Conservation (phyloP, 2,113 vertebrate genomes). For the Hepsetus odoe region DNA sequence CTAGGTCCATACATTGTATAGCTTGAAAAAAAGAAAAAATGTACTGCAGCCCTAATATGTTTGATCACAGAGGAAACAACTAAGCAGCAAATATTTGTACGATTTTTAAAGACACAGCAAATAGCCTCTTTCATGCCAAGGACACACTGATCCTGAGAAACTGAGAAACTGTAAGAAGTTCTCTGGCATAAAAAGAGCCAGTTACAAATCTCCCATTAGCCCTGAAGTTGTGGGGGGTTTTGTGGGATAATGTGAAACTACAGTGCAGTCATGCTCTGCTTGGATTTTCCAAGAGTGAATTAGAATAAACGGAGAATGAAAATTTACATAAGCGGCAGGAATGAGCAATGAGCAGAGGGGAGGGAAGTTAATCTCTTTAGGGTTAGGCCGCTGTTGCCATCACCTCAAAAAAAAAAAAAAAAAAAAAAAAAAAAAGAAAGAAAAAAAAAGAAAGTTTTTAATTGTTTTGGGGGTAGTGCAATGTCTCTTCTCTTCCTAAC, state of each 20-base stretch:
- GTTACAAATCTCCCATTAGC: conserved; percentile 13
- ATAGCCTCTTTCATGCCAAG: conserved; percentile 19
- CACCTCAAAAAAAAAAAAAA: background rate
- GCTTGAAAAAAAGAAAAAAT: background rate
- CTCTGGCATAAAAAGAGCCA: conserved; percentile 11
- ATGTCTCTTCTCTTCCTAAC: conserved; percentile 4
- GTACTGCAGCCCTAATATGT: background rate
- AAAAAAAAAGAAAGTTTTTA: background rate
- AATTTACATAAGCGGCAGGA: conserved; percentile 26
- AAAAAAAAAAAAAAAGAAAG: background rate
- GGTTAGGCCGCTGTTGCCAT: background rate
- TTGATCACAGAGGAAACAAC: background rate
- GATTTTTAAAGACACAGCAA: background rate
- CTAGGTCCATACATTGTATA: too few relatives aligned
- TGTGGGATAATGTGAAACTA: conserved; percentile 20
- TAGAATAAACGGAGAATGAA: background rate
- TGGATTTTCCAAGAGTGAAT: conserved; percentile 1
- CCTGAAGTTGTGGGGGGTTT: conserved; percentile 9
- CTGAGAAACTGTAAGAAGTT: conserved; percentile 4
- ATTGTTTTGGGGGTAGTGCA: conserved; percentile 27
- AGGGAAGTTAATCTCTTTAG: conserved; percentile 10
- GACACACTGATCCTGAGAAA: conserved; percentile 24
- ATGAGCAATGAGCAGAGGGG: background rate
- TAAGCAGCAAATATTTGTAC: background rate
- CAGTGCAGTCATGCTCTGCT: background rate